Base-by-base conservation (phyloP, 2,113 vertebrate species). In the Ailurus styani region DNA sequence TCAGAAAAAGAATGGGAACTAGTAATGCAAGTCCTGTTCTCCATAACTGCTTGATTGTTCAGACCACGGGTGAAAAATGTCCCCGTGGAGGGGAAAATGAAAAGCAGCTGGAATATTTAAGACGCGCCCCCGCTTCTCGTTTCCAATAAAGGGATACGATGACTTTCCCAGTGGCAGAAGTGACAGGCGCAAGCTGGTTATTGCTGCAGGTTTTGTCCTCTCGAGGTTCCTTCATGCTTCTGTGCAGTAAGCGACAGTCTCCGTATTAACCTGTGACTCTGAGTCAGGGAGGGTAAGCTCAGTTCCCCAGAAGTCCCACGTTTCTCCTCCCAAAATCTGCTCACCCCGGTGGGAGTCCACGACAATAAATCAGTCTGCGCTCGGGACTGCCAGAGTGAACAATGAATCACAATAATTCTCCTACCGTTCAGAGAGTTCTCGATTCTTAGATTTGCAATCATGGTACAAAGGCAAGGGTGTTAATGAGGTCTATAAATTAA, bases 401-500 rank as follows among this genome's bases (percentile, higher is more conserved):
- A 98, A 98, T 99, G 98, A 98, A 95, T 97, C 95, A 96, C 98
- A 93, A 93, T 98, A 98, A 98, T 98, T 99, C 97, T 99, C 97
- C 98, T 97, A 95, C 97, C 94, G 86, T 98, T 97, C 95, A 75
- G 97, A 98, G 96, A 96, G 34, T 96, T 98, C 98, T 99, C 97
- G 97, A 98, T 98, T 99, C 98, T 98, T 98, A 55, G 98, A 99
- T 98, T 98, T 98, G 98, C 98, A 98, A 98, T 98, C 98, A 99
- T 98, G 98, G 99, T 97, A 98, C 98, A 98, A 97, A 98, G 98
- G 98, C 98, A 99, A 97, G 98, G 96, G 98, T 99, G 98, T 98
- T 99, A 99, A 99, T 99, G 98, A 99, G 98, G 98, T 98, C 98
- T 96, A 98, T 99, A 99, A 99, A 99, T 99, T 99, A 99, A 98